Base-by-base conservation (phyloP, 1,140 invertebrate genomes). In the Drosophila bifasciata region DNA sequence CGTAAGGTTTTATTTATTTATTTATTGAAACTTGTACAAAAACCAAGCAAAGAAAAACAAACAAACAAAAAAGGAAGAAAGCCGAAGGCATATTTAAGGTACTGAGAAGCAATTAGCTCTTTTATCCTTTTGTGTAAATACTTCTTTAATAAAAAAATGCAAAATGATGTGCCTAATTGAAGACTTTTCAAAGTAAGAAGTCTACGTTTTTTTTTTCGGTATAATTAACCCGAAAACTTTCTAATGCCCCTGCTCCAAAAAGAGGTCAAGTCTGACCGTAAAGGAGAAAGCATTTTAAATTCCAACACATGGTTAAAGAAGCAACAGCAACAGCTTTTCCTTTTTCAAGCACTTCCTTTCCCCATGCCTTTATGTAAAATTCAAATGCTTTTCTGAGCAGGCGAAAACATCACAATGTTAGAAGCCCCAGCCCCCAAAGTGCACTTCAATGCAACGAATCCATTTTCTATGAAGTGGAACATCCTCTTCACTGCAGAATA, bases 11-110 rank as follows among this genome's bases (percentile, higher is more conserved):
- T 60, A 75, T 86, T 79, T 88, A 88, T 79, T 83, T 83, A 83
- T 73, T 84, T 85, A 85, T 70, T 85, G 81, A 85, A 56, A 70
- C 73, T 53, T 85, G 81, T 86, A 85, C 81, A 85, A 85, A 66
- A 62, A 55, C 44, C 48, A 81, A 59, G 55, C 43, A 67, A 57
- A 55, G 43, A 44, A 21, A 55, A 40, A 59, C 40, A 51, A 51
- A 70, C 32, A 45, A 69, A 45, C n/a, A 61, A 45, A 67, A 61
- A 70, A 58, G 2, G 50, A 71, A 40, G 19, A 59, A 52, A 28
- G 46, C 41, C 48, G 48, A 68, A 32, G 44, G 53, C 48, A 48
- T 88, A 58, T 84, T 71, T 36, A 46, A 39, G 58, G 44, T 49
- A 61, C 17, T 50, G 32, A 50, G 44, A 28, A 36, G 56, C 44